Conservation (phyloP, 2,888 invertebrate genomes). For the Orthosia incerta region DNA sequence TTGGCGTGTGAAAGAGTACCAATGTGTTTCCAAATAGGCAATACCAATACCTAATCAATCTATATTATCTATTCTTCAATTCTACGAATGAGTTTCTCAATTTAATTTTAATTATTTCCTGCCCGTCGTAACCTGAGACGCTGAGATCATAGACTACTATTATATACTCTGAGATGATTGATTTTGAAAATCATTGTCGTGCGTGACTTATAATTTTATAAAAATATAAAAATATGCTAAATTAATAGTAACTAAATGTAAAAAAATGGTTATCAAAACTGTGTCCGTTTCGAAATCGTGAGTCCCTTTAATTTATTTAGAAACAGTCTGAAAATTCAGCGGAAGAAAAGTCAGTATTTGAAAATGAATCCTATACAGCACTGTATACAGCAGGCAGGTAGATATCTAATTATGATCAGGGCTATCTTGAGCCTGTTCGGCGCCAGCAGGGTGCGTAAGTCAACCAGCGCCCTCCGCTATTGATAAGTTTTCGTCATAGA, state of each 20-base stretch:
- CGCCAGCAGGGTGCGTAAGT: too few species aligned
- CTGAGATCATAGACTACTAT: too few species aligned
- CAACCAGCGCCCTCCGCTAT: too few species aligned
- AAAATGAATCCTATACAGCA: too few species aligned
- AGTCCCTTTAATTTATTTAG: constrained; percentile 45
- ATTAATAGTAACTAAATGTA: constrained; percentile 54
- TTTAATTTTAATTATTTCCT: constrained; percentile 41
- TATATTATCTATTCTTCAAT: constrained; percentile 4
- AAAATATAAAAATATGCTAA: constrained; percentile 62
- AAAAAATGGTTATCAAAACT: constrained; percentile 68
- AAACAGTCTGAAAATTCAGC: too few species aligned
- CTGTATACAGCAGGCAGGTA: too few species aligned
- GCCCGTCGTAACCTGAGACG: constrained; percentile 18
- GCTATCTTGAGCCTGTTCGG: too few species aligned
- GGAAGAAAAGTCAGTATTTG: too few species aligned
- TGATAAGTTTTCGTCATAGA: too few species aligned
- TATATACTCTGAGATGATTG: background rate
- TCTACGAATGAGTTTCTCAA: constrained; percentile 29
- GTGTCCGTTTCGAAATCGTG: constrained; percentile 62
- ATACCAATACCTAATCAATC: background rate
- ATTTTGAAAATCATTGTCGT: constrained; percentile 5
- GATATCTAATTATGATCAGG: too few species aligned
- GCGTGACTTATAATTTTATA: constrained; percentile 14
- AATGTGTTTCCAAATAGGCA: background rate
- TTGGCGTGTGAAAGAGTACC: background rate